Base-by-base conservation (phyloP, 1,140 invertebrate genomes). In the Psix sp. region DNA sequence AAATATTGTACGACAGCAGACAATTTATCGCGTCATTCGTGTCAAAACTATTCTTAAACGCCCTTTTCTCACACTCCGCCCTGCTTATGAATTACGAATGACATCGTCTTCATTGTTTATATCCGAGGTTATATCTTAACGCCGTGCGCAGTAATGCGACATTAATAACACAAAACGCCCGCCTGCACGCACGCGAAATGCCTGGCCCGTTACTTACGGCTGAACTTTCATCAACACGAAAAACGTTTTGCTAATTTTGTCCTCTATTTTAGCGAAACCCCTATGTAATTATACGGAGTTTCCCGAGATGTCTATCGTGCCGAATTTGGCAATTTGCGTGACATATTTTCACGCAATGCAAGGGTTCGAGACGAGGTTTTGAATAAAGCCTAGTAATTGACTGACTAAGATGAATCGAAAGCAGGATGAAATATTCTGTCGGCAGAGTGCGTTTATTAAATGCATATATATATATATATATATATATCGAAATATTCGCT, bases 41-140 rank as follows among this genome's bases (percentile, higher is more conserved):
- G 68, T 73, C 68, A 73, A 65, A 73, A 73, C 68, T 65, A 65
- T 73, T 73, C 68, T 73, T 73, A 73, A 73, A 65, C 60, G 39
- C 33, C 68, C 52, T 73, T 73, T 65, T 57, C 46, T 54, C 60
- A 48, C 46, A 60, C 68, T 35, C 17, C 46, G 24, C 6, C 13
- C 11, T 18, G 21, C 39, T 65, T 65, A 73, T 73, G 68, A 73
- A 73, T 73, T 73, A 66, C 54, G 54, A 66, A 73, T 49, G 70
- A 56, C 70, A 56, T 60, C 62, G 62, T 73, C 60, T 66, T 73
- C 70, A 73, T 73, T 73, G 70, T 73, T 73, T 73, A 66, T 66
- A 60, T 60, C 54, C n/a, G 3, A n/a, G 26, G n/a, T n/a, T 52
- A 56, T 60, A 73, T 66, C 46, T 73, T 66, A 60, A 73, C 54